phyloP scores from a whole-genome alignment of 2,888 invertebrate species.

The Dinocampus coccinellae region DNA sequence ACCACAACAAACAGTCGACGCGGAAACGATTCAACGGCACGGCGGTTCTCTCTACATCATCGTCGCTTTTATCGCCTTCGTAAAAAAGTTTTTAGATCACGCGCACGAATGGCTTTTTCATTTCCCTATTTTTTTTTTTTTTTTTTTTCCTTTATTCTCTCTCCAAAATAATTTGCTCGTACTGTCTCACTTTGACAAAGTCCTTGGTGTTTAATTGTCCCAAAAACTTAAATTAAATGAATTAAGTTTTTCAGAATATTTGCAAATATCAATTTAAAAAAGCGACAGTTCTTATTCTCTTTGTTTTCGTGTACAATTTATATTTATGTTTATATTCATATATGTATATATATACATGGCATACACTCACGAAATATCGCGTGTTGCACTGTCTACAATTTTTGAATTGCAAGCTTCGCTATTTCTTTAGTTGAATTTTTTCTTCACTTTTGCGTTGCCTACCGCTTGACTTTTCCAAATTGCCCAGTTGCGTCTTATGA shows the following conservation, averaged over 20 bases:
- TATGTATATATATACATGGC: not conserved
- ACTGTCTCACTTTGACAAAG: not conserved
- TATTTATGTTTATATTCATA: not conserved
- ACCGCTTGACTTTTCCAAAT: not conserved
- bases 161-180: not conserved
- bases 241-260: slow-evolving; percentile 27
- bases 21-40: slow-evolving; percentile 5
- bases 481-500: slow-evolving; percentile 10
- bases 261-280: slow-evolving; percentile 13
- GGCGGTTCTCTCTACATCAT: not conserved
- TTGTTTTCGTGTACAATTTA: too few relatives aligned
- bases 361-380: slow-evolving; percentile 29
- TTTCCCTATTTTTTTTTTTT: not conserved
- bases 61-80: slow-evolving; percentile 9
- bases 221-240: slow-evolving; percentile 23
- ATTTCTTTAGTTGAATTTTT: not conserved
- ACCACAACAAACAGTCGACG: slow-evolving; percentile 9
- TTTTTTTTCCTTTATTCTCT: not conserved
- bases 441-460: not conserved
- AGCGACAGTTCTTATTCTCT: not conserved
- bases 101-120: not conserved
- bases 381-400: slow-evolving; percentile 31
- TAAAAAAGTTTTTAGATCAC: slow-evolving; percentile 11
- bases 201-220: slow-evolving; percentile 26
- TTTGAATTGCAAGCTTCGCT: slow-evolving; percentile 24